Percentiles rank a stretch among this genome's conserved stretches.
phyloP scores from a whole-genome alignment of 2,888 invertebrate species.

The Melanchra persicariae region DNA sequence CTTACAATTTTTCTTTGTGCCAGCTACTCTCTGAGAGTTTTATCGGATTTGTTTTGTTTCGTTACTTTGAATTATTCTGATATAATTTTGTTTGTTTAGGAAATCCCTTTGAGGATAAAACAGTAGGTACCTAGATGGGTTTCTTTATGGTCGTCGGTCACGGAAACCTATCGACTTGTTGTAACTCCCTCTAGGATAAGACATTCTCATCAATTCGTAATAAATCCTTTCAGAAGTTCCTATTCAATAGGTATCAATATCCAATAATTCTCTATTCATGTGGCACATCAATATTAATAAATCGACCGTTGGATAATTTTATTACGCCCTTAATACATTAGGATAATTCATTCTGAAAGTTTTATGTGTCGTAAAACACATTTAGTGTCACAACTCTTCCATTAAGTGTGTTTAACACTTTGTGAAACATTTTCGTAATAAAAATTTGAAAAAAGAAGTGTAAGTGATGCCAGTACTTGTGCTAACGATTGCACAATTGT shows the following conservation, averaged over 20 bases:
- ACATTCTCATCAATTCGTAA: constrained; percentile 9
- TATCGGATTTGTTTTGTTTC: constrained; percentile 66
- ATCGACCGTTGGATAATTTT: constrained; percentile 49
- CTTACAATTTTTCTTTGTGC: constrained; percentile 63
- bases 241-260: constrained; percentile 14
- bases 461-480: constrained; percentile 16
- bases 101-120: constrained; percentile 50
- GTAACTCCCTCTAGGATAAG: not conserved
- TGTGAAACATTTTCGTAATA: constrained; percentile 24
- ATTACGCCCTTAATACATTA: constrained; percentile 43
- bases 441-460: constrained; percentile 22
- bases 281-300: constrained; percentile 31
- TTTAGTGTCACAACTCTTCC: constrained; percentile 49
- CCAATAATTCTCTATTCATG: constrained; percentile 24
- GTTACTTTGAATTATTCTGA: constrained; percentile 60
- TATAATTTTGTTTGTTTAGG: constrained; percentile 56
- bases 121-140: not conserved
- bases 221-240: constrained; percentile 15
- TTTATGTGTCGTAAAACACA: constrained; percentile 58
- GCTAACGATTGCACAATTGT: constrained; percentile 28
- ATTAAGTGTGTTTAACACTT: constrained; percentile 44
- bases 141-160: constrained; percentile 17
- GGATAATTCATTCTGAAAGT: constrained; percentile 50
- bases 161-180: constrained; percentile 19
- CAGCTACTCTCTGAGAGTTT: constrained; percentile 53